Evolutionary conservation across 2,113 vertebrate genomes (phyloP).

Genomic region (Sylvia atricapilla): DNA sequence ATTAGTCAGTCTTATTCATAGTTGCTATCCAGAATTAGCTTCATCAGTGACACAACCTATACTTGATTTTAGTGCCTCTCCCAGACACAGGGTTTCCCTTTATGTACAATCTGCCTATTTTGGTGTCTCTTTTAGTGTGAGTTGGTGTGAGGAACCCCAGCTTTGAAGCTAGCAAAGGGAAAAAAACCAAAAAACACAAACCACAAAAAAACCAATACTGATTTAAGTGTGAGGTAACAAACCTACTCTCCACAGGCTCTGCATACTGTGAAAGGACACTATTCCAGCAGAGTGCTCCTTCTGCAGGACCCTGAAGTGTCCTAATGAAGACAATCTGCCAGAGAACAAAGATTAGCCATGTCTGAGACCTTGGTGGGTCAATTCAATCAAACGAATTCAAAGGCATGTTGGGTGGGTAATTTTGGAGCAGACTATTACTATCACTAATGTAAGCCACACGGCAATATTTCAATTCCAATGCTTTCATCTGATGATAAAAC

Average conservation of each 20-base stretch:
- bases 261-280: neutral
- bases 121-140: neutral
- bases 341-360: slow-evolving; percentile 34
- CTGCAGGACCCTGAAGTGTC: neutral
- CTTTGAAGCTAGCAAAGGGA: neutral
- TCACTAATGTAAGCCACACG: slow-evolving; percentile 60
- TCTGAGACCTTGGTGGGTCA: neutral
- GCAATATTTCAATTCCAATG: slow-evolving; percentile 16
- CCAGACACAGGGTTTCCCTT: neutral
- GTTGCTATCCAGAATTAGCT: neutral
- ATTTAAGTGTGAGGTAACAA: neutral
- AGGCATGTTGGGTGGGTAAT: slow-evolving; percentile 43
- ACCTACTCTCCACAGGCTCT: neutral
- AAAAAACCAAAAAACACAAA: neutral
- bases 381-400: slow-evolving; percentile 48
- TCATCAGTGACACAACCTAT: neutral
- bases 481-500: slow-evolving; percentile 48
- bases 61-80: neutral
- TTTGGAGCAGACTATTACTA: slow-evolving; percentile 35
- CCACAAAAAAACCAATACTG: neutral
- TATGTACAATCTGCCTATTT: neutral
- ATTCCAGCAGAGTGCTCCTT: neutral
- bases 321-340: slow-evolving; percentile 38
- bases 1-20: neutral
- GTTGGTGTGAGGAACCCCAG: neutral